phyloP scores from a whole-genome alignment of 2,113 vertebrate genomes.

The Sander lucioperca region DNA sequence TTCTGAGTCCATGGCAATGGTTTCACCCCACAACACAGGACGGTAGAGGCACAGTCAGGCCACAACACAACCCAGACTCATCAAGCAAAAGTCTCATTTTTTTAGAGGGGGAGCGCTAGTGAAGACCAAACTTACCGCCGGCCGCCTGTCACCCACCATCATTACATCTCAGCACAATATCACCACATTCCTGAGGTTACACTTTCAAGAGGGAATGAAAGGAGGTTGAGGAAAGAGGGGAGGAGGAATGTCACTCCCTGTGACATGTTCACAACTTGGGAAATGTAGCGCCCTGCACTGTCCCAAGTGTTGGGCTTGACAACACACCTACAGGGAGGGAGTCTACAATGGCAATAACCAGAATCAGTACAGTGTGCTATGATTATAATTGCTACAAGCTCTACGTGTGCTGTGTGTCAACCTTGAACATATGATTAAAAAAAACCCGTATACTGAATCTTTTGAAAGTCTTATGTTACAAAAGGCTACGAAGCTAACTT shows the following conservation, averaged over 20 bases:
- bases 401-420: constrained; percentile 7
- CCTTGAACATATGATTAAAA: neutral
- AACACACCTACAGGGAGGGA: constrained; percentile 58
- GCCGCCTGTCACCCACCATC: constrained; percentile 83
- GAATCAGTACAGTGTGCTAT: constrained; percentile 40
- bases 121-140: constrained; percentile 82
- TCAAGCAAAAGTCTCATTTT: constrained; percentile 51
- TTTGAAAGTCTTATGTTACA: neutral
- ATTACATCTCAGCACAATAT: constrained; percentile 84
- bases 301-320: constrained; percentile 66
- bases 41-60: constrained; percentile 70
- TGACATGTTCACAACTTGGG: constrained; percentile 66
- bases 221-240: constrained; percentile 44
- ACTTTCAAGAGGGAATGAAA: constrained; percentile 67
- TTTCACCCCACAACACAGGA: constrained; percentile 74
- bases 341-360: constrained; percentile 53
- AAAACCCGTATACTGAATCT: neutral
- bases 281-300: constrained; percentile 56
- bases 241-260: constrained; percentile 61
- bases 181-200: constrained; percentile 79
- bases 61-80: constrained; percentile 75
- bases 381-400: neutral
- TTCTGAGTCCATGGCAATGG: constrained; percentile 72
- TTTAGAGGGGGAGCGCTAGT: constrained; percentile 71
- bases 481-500: no score